Evolutionary conservation across 2,888 invertebrate species (phyloP), one percentile per base, ranked within the genome.

Genomic region (Pandemis cinnamomeana): DNA sequence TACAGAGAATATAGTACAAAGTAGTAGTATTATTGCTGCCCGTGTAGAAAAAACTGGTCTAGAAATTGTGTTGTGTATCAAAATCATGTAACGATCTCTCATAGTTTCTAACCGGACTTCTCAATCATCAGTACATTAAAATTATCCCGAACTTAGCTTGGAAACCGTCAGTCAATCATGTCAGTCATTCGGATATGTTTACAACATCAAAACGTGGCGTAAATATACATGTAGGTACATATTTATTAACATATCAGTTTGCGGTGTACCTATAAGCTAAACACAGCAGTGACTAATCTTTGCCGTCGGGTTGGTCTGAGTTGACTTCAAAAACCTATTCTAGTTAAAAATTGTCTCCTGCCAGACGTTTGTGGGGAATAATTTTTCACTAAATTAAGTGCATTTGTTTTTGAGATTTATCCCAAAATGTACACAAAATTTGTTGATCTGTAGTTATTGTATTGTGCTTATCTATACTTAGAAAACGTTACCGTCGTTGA

Each of bases 231-330:
- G 36, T 48, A 15, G 68, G 55, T 68, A 36, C 4, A 20, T 46
- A 15, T 73, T 69, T 73, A 64, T 73, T 73, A 69, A 73, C 72
- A 64, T 60, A 71, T 71, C 74, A 71, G 66, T 73, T 64, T 60
- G 69, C n/a, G 55, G 46, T 5, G n/a, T 15, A n/a, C n/a, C n/a
- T n/a, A 42, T 71, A 11, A 66, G 10, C 3, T 44, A 64, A 44
- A 67, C 41, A 48, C 15, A 48, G 7, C 10, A 27, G 15, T 13
- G 41, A 44, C 63, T 71, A 44, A 46, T 42, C 6, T 36, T 15
- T 63, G 46, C 55, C 5, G 15, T 6, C 44, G 63, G n/a, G 7
- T 46, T 55, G 8, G 36, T 36, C 8, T 63, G 36, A 11, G 48
- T 48, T 48, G 11, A 10, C 48, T 48, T 48, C 2, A 10, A 10